These are phyloP conservation scores for Sminthurinus aureus DNA, from an alignment of 2,888 invertebrate genomes.

Conservation along the genomic window DNA sequence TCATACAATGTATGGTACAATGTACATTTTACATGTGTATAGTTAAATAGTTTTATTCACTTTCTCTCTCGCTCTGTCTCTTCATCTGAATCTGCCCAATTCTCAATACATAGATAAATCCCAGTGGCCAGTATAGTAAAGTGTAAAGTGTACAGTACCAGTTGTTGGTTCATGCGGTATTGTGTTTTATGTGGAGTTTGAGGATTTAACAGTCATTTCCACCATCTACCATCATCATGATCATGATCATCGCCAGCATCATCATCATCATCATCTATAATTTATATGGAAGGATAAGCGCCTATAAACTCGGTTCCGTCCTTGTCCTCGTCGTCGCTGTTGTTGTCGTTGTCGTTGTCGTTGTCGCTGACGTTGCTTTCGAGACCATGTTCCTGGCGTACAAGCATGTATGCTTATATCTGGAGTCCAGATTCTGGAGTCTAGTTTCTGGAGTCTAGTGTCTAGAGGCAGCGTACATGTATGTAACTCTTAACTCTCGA, in stretches of 20 bases:
- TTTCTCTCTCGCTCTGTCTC: neutral
- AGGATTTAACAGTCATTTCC: constrained; percentile 2
- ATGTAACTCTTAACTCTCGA: neutral
- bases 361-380: no score
- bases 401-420: no score
- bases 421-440: no score
- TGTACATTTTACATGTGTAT: no score
- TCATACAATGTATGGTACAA: neutral
- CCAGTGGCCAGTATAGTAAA: no score
- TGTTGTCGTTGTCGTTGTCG: no score
- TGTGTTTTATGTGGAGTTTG: neutral
- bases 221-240: neutral
- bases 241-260: no score
- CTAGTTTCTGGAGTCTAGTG: neutral
- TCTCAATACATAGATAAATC: neutral
- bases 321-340: neutral
- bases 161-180: no score
- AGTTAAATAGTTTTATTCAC: neutral
- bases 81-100: neutral
- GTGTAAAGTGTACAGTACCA: no score
- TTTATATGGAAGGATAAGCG: neutral
- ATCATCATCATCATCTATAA: neutral
- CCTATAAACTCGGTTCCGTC: neutral
- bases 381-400: no score
- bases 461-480: neutral